A percentile compares a stretch with the other conserved stretches of the same genome.
Evolutionary conservation across 2,888 invertebrate genomes (phyloP).

Genomic region (Sarcophaga rosellei): DNA sequence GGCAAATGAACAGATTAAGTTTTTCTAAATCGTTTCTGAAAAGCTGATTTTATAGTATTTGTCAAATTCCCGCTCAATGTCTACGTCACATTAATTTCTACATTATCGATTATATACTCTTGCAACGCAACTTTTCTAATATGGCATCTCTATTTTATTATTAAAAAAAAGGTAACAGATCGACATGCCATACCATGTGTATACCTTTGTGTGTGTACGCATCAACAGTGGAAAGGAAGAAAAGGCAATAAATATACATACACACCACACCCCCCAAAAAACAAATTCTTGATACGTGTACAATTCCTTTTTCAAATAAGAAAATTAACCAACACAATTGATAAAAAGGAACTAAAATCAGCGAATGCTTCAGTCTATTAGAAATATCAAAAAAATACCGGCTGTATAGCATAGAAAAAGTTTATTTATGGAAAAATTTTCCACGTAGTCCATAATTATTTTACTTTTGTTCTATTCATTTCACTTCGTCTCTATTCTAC

Average conservation of each 20-base stretch:
- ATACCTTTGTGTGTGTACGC: neutral
- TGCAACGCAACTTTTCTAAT: constrained; percentile 13
- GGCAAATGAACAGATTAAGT: no score
- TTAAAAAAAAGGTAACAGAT: constrained; percentile 41
- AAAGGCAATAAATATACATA: constrained; percentile 28
- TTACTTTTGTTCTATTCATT: constrained; percentile 36
- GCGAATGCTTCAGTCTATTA: neutral
- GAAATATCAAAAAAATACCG: neutral
- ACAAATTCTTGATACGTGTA: constrained; percentile 52
- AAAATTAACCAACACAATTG: neutral
- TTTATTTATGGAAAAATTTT: constrained; percentile 11
- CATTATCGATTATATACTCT: neutral
- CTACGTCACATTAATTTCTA: neutral
- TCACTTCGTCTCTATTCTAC: constrained; percentile 27
- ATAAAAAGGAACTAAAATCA: neutral
- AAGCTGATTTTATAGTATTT: no score
- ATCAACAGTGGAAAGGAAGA: neutral
- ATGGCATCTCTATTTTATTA: constrained; percentile 41
- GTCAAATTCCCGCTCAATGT: neutral
- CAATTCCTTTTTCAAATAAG: neutral
- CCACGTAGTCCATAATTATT: constrained; percentile 49
- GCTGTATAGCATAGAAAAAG: neutral
- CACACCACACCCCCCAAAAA: constrained; percentile 50
- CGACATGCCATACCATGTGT: constrained; percentile 35
- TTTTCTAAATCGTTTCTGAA: no score